These are phyloP conservation scores for Spizaetus ornatus DNA, from an alignment of 2,113 vertebrate genomes.

Conservation along the genomic window DNA sequence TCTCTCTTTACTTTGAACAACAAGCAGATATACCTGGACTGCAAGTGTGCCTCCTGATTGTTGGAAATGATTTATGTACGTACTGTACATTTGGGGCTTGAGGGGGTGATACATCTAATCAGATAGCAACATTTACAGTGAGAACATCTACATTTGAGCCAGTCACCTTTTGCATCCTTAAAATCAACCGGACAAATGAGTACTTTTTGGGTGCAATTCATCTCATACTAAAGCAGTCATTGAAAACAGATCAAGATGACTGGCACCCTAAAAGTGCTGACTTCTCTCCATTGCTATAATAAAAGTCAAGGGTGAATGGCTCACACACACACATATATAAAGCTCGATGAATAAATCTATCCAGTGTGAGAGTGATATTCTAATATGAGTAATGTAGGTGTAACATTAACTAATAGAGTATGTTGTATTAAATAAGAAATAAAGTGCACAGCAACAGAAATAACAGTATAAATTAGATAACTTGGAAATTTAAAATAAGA, in stretches of 20 bases:
- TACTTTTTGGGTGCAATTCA: not conserved
- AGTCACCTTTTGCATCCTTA: not conserved
- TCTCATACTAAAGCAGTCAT: not conserved
- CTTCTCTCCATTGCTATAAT: not conserved
- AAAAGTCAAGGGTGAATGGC: not conserved
- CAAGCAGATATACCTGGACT: not conserved
- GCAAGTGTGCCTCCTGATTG: fast-evolving
- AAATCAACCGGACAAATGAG: not conserved
- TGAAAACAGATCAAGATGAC: not conserved
- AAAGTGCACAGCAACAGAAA: not conserved
- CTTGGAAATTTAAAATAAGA: not conserved
- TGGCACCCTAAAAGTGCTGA: not conserved
- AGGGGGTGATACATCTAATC: not conserved
- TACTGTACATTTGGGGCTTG: not conserved
- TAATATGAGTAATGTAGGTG: not conserved
- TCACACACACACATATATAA: not conserved
- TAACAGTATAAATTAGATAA: not conserved
- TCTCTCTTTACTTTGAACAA: not conserved
- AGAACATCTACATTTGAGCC: not conserved
- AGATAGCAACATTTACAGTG: not conserved
- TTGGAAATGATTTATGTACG: not conserved
- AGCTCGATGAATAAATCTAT: not conserved
- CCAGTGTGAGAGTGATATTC: not conserved
- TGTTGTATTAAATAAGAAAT: not conserved
- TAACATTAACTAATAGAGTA: not conserved